Percentiles rank a stretch among this genome's conserved stretches.
phyloP scores from a whole-genome alignment of 2,888 invertebrate species.

The Diplolepis rosae region DNA sequence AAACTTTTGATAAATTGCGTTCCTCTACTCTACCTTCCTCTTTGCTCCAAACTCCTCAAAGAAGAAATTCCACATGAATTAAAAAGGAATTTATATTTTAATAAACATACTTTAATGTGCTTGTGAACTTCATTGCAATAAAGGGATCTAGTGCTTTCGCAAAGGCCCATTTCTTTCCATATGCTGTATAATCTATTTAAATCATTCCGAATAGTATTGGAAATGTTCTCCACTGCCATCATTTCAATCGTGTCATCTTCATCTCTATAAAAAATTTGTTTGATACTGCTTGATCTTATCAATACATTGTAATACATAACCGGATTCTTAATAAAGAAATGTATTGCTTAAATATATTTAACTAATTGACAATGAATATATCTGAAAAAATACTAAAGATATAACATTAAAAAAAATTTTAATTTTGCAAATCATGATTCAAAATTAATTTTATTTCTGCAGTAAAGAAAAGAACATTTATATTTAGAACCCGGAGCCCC shows the following conservation, averaged over 20 bases:
- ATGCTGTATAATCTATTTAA: slow-evolving; percentile 33
- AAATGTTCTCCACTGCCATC: background rate
- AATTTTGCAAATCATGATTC: background rate
- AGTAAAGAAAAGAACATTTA: background rate
- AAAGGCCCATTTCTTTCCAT: slow-evolving; percentile 40
- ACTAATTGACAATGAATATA: no score
- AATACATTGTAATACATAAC: no score
- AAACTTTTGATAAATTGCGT: no score
- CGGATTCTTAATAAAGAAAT: no score
- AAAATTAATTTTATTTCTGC: background rate
- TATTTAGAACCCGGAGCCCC: background rate
- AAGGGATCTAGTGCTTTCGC: slow-evolving; percentile 34
- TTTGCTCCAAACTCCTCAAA: no score
- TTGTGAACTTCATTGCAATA: slow-evolving; percentile 43
- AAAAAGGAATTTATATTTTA: background rate
- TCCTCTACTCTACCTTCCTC: no score
- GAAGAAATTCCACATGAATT: background rate
- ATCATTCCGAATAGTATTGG: background rate
- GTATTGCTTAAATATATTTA: no score
- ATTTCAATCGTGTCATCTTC: background rate
- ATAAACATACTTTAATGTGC: slow-evolving; percentile 40
- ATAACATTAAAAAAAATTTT: background rate
- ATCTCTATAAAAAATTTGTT: background rate
- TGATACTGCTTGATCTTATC: no score
- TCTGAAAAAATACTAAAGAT: background rate